Evolutionary conservation across 2,888 invertebrate species (phyloP).

Genomic region (Caenorhabditis auriculariae): DNA sequence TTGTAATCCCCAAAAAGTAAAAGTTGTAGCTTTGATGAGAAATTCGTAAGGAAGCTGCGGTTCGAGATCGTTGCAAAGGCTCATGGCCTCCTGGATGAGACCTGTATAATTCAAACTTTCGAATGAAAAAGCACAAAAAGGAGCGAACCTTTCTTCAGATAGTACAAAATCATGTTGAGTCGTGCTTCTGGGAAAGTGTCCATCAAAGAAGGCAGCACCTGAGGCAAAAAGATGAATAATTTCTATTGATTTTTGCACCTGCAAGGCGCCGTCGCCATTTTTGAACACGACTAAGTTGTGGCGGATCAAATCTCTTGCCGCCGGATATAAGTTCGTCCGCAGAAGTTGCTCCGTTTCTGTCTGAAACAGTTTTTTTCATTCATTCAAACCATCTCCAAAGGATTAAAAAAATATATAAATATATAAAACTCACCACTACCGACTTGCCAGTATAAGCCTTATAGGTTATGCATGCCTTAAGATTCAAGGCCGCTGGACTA

Average conservation of each 20-base stretch:
- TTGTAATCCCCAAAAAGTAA: constrained; percentile 88
- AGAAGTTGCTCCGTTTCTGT: constrained; percentile 19
- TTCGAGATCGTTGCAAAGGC: constrained; percentile 75
- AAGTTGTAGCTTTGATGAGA: constrained; percentile 92
- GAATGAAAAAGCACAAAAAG: not conserved
- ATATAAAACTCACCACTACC: constrained; percentile 73
- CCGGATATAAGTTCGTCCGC: constrained; percentile 67
- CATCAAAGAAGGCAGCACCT: constrained; percentile 85
- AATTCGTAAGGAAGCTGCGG: constrained; percentile 93
- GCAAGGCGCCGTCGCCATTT: constrained; percentile 58
- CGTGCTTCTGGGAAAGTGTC: constrained; percentile 95
- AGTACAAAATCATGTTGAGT: constrained; percentile 90
- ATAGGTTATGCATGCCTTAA: constrained; percentile 83
- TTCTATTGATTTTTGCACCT: constrained; percentile 19
- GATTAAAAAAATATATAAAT: constrained; percentile 50
- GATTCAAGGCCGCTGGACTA: constrained; percentile 90
- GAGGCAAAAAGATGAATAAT: constrained; percentile 62
- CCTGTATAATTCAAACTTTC: constrained; percentile 29
- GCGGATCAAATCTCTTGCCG: constrained; percentile 86
- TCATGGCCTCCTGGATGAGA: constrained; percentile 47
- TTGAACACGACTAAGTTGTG: constrained; percentile 76
- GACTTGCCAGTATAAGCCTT: constrained; percentile 88
- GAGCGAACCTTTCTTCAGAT: constrained; percentile 75
- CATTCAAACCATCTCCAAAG: not conserved
- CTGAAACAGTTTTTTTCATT: constrained; percentile 9